Conservation (phyloP, 1,140 invertebrate genomes). For the Gryon sp. region DNA sequence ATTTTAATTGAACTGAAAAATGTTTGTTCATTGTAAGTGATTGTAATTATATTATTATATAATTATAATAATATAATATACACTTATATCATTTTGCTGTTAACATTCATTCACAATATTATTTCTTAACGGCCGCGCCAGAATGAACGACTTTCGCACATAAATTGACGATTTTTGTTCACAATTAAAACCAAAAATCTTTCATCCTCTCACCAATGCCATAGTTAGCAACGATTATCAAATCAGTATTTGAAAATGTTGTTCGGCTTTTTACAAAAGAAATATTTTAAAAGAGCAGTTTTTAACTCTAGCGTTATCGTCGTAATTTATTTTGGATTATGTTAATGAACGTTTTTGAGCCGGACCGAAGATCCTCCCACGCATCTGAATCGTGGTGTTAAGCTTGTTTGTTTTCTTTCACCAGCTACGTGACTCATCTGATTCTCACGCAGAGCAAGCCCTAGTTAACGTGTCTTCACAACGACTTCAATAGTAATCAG, state of each 20-base stretch:
- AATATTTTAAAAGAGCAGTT: constrained; percentile 19
- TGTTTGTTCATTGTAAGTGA: no score
- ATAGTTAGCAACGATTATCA: constrained; percentile 26
- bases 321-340: constrained; percentile 58
- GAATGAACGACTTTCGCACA: neutral
- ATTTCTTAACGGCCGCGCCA: no score
- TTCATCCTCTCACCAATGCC: constrained; percentile 6
- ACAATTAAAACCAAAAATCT: constrained; percentile 6
- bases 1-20: no score
- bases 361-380: constrained; percentile 48
- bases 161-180: constrained; percentile 8
- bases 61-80: no score
- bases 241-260: constrained; percentile 15
- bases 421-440: constrained; percentile 35
- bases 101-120: no score
- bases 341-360: constrained; percentile 46
- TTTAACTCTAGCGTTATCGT: constrained; percentile 29
- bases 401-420: constrained; percentile 35
- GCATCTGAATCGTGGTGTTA: constrained; percentile 28
- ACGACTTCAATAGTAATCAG: constrained; percentile 5
- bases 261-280: constrained; percentile 41
- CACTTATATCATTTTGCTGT: no score
- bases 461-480: constrained; percentile 1
- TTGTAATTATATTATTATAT: no score
- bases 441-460: constrained; percentile 30